phyloP scores from a whole-genome alignment of 2,888 invertebrate species.

The Beris morrisii region DNA sequence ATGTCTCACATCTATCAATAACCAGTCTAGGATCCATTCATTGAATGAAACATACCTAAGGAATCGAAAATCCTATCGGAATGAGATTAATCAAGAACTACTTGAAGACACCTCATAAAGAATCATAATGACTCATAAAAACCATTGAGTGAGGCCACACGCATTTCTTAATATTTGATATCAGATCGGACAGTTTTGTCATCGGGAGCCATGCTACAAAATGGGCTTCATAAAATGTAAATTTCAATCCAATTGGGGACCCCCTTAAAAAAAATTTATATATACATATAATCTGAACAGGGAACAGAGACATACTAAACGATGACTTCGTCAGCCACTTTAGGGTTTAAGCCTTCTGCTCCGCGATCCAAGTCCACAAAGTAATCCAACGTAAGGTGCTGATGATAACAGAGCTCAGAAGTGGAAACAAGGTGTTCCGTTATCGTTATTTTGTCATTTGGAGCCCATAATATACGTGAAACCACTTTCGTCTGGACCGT shows the following conservation, averaged over 20 bases:
- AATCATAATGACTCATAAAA: constrained; percentile 34
- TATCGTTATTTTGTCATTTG: constrained; percentile 25
- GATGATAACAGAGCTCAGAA: neutral
- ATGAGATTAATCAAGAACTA: constrained; percentile 35
- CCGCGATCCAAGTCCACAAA: no score
- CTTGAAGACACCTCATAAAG: constrained; percentile 32
- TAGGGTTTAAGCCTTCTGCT: no score
- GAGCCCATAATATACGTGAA: constrained; percentile 22
- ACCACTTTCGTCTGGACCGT: constrained; percentile 18
- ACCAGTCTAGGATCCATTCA: no score
- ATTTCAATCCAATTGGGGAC: constrained; percentile 23
- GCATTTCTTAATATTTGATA: constrained; percentile 29
- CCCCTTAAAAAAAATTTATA: no score
- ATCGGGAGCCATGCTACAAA: constrained; percentile 4
- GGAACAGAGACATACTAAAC: no score
- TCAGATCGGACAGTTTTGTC: neutral
- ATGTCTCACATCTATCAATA: no score
- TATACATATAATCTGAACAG: no score
- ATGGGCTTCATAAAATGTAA: constrained; percentile 13
- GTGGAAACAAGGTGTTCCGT: constrained; percentile 31
- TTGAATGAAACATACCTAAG: no score
- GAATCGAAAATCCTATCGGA: constrained; percentile 17
- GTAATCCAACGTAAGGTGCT: no score
- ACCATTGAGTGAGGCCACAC: constrained; percentile 33
- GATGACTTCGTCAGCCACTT: no score